Evolutionary conservation across 2,113 vertebrate species (phyloP), one percentile per base, ranked within the genome.

Genomic region (Nerophis lumbriciformis): DNA sequence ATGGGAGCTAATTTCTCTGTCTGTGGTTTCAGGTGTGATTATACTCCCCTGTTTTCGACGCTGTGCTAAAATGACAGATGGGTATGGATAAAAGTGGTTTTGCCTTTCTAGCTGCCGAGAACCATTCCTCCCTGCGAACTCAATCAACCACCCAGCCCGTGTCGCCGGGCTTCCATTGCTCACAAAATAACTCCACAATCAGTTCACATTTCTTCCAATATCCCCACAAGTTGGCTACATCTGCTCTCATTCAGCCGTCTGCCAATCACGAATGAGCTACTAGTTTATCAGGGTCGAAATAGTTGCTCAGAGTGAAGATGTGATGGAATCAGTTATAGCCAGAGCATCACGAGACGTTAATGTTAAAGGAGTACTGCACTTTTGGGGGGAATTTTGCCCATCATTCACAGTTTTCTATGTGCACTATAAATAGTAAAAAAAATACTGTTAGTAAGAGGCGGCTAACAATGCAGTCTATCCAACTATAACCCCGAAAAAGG

Each of bases 101-200:
- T 84, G 55, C 75, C 74, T 72, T 69, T 53, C 58, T 63, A 36
- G 35, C 77, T 83, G 72, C 76, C 74, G 82, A 69, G 68, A 73
- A 68, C 56, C 59, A 73, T 82, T 85, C 70, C 75, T 63, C 70
- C 60, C 11, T 59, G 78, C 61, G 67, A 83, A 78, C 73, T 78
- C 73, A 75, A 83, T 84, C 83, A 82, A 60, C 71, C 65, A 78
- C 77, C 81, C 80, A 80, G 61, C 53, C 61, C 71, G 48, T 72
- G 80, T 75, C 76, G 77, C 68, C 45, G 60, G 86, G 77, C 79
- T 84, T 78, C 79, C 71, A 21, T 63, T 59, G 75, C 81, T 78
- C 63, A 78, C 77, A 88, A 77, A 86, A 80, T 82, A 81, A 86
- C 82, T 76, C 37, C 53, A 75, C 78, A 88, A 87, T 88, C 84